Percentiles rank a stretch among this genome's conserved stretches.
phyloP scores from a whole-genome alignment of 64 coral and sea anemone genomes.

The Platygyra sinensis region DNA sequence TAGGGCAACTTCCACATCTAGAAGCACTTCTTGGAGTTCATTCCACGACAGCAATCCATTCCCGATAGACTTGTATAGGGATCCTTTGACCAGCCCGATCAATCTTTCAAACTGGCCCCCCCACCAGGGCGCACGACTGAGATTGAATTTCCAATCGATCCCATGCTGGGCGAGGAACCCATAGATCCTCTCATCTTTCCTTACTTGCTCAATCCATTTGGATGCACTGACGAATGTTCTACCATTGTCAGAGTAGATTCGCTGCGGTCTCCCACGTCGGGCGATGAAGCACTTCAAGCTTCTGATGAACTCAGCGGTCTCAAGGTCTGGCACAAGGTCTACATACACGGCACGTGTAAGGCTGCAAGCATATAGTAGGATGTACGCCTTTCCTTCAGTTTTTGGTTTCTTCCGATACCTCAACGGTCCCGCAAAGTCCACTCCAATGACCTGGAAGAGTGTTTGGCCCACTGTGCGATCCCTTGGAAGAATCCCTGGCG shows the following conservation, averaged over 20 bases:
- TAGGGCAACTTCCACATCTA: background rate
- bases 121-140: background rate
- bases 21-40: background rate
- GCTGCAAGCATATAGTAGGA: background rate
- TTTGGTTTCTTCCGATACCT: background rate
- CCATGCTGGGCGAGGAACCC: background rate
- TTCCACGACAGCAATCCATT: too few relatives aligned
- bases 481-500: background rate
- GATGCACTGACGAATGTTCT: too few relatives aligned
- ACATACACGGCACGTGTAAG: background rate
- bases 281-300: too few relatives aligned
- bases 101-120: too few relatives aligned
- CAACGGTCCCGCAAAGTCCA: too few relatives aligned
- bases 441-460: background rate
- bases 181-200: background rate
- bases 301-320: too few relatives aligned
- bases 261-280: too few relatives aligned
- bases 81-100: too few relatives aligned
- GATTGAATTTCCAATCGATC: background rate
- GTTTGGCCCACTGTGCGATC: background rate
- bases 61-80: too few relatives aligned
- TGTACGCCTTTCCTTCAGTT: slow-evolving; percentile 2
- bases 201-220: too few relatives aligned
- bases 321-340: too few relatives aligned
- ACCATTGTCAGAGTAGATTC: too few relatives aligned